Evolutionary conservation across 2,888 invertebrate genomes (phyloP).

Genomic region (Hermaeophaga mercurialis): DNA sequence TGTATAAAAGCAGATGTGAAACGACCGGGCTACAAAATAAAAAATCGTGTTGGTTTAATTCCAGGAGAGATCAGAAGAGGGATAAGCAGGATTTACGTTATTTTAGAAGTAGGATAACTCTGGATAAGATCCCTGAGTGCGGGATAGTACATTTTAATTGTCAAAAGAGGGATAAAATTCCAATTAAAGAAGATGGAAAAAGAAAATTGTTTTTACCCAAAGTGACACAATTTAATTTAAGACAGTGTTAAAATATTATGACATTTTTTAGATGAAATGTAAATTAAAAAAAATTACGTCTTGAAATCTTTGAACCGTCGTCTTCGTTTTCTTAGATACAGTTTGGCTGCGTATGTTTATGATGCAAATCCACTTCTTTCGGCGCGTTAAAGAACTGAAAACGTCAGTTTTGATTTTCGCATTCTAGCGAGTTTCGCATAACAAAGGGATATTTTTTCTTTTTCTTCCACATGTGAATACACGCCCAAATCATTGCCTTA

Average conservation of each 20-base stretch:
- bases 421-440: constrained; percentile 15
- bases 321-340: too few relatives aligned
- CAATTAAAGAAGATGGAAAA: constrained; percentile 22
- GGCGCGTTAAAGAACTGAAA: constrained; percentile 3
- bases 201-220: constrained; percentile 16
- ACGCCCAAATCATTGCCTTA: constrained; percentile 20
- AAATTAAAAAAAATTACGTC: too few relatives aligned
- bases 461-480: constrained; percentile 11
- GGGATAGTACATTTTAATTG: constrained; percentile 24
- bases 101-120: constrained; percentile 11
- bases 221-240: constrained; percentile 7
- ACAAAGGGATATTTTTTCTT: constrained; percentile 13
- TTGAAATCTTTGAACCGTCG: too few relatives aligned
- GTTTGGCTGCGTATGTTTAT: too few relatives aligned
- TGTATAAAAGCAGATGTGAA: too few relatives aligned
- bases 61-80: constrained; percentile 2
- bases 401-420: constrained; percentile 12
- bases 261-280: too few relatives aligned
- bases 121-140: constrained; percentile 11
- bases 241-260: neutral
- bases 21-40: neutral
- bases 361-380: constrained; percentile 1
- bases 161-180: constrained; percentile 24
- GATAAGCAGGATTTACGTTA: constrained; percentile 16
- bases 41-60: constrained; percentile 17